These are phyloP conservation scores for Ammodytes marinus DNA, from an alignment of 2,113 vertebrate genomes.

Conservation along the genomic window DNA sequence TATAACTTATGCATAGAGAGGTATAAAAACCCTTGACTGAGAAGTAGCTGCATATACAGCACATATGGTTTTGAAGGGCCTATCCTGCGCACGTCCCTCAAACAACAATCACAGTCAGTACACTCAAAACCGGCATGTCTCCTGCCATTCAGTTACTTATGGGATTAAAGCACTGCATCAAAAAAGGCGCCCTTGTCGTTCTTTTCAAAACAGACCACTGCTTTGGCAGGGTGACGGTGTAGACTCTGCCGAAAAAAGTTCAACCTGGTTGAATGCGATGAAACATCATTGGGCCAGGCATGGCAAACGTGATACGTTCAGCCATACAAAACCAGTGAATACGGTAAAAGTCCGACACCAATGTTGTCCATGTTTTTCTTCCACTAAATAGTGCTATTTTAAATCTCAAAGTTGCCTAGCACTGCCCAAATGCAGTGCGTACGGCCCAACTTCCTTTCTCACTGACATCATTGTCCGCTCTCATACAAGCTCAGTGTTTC, in stretches of 20 bases:
- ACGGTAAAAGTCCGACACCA: neutral
- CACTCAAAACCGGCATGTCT: neutral
- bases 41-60: neutral
- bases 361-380: neutral
- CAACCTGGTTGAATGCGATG: neutral
- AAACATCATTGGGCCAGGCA: neutral
- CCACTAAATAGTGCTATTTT: neutral
- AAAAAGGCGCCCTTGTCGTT: neutral
- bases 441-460: neutral
- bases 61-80: neutral
- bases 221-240: neutral
- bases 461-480: neutral
- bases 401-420: neutral
- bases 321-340: neutral
- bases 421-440: neutral
- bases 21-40: neutral
- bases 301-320: neutral
- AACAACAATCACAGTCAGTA: neutral
- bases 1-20: neutral
- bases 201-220: neutral
- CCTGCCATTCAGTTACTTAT: neutral
- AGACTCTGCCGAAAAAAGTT: fast-evolving
- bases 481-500: constrained; percentile 20
- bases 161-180: neutral
- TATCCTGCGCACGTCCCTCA: neutral